Conservation (phyloP, 2,113 vertebrate genomes). For the Cercopithecus mona region DNA sequence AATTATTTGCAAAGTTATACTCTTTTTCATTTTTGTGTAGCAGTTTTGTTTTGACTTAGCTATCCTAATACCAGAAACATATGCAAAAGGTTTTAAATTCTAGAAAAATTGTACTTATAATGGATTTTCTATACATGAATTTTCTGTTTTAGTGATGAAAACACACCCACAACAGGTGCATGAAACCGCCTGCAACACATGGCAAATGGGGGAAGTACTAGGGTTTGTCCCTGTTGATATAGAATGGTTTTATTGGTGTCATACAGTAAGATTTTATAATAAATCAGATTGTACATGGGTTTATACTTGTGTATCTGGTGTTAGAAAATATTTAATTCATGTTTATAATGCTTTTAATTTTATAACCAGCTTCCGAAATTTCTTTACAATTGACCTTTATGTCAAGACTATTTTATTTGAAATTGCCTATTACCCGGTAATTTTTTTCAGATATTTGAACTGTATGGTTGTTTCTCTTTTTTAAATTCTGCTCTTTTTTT, state of each 20-base stretch:
- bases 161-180: conserved; percentile 79
- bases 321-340: conserved; percentile 66
- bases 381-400: conserved; percentile 50
- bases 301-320: conserved; percentile 30
- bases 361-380: conserved; percentile 63
- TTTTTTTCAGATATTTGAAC: conserved; percentile 6
- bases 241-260: conserved; percentile 75
- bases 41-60: background rate
- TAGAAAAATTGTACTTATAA: background rate
- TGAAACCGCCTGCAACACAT: conserved; percentile 61
- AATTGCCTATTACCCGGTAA: background rate
- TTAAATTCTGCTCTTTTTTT: background rate
- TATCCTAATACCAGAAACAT: background rate
- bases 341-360: conserved; percentile 68
- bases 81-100: conserved; percentile 15
- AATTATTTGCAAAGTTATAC: background rate
- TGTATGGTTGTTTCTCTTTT: background rate
- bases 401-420: conserved; percentile 39
- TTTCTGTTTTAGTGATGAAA: conserved; percentile 37
- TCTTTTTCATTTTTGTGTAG: background rate
- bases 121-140: conserved; percentile 14
- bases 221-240: conserved; percentile 71
- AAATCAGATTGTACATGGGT: conserved; percentile 68
- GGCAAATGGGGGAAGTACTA: conserved; percentile 43
- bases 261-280: conserved; percentile 57